Evolutionary conservation across 1,140 invertebrate genomes (phyloP), one percentile per base, ranked within the genome.

Genomic region (Monochamus saltuarius): DNA sequence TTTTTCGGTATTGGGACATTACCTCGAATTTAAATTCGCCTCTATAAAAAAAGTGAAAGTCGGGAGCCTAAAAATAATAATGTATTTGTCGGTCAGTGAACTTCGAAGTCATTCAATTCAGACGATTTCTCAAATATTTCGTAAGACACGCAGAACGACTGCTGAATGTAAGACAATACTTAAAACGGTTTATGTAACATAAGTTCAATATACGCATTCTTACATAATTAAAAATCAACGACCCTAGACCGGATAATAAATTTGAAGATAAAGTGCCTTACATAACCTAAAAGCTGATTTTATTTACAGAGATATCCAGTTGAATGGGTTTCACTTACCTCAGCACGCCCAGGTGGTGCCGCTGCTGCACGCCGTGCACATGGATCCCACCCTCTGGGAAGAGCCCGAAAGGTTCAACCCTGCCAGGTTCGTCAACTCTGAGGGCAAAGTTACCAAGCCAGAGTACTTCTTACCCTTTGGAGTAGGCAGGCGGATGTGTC

Each of bases 401-500:
- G 83, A 91, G 59, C 94, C n/a, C 0, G 86, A 92, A 71, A 83
- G 86, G 65, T 97, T 97, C 78, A 83, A 86, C 37, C 94, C 94
- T 0, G 82, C 83, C 35, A 79, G 94, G 34, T 96, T 97, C 78
- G 80, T 96, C 46, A 85, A 88, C 51, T 79, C 84, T 0, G 87
- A 89, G 62, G 90, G 90, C 14, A 89, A 89, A 72, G 86, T 96
- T 11, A 80, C 80, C 38, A 91, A 90, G 56, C 92, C 92, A 0
- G 89, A 94, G 63, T 92, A 83, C 75, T 96, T 95, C 76, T 87
- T 97, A 80, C 94, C 94, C 0, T 96, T 95, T 74, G 93, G 92
- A 34, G 90, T 94, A 1, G 93, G 93, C 0, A 79, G 91, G 10
- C 83, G 95, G n/a, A 94, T 94, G 87, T 97, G 95, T 72, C 78